phyloP scores from a whole-genome alignment of 2,113 vertebrate genomes.

The Morone saxatilis region DNA sequence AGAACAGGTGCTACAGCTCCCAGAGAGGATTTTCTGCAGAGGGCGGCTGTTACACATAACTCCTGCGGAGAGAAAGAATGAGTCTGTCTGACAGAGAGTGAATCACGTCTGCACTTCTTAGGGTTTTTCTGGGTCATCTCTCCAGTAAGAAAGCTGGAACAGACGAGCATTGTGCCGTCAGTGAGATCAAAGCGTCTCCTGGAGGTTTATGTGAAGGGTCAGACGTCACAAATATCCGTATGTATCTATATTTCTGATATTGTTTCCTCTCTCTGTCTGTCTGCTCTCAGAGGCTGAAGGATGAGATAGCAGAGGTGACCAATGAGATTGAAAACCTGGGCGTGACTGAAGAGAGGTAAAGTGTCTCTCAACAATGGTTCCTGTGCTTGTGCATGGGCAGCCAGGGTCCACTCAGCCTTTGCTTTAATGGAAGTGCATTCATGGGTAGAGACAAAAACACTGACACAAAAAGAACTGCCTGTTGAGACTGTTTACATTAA shows the following conservation, averaged over 20 bases:
- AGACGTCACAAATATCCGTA: conserved; percentile 5
- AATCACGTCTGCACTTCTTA: conserved; percentile 26
- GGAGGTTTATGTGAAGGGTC: not conserved
- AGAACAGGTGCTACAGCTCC: conserved; percentile 74
- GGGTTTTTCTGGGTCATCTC: conserved; percentile 48
- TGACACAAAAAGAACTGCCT: not conserved
- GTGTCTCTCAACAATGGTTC: conserved; percentile 25
- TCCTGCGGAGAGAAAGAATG: conserved; percentile 44
- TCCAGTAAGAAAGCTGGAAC: conserved; percentile 11
- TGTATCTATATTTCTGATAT: not conserved
- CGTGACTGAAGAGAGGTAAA: conserved; percentile 95
- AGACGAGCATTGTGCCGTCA: not conserved
- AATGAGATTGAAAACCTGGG: conserved; percentile 98
- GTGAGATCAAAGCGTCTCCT: conserved; percentile 28
- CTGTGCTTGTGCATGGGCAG: conserved; percentile 28
- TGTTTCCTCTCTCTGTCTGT: not conserved
- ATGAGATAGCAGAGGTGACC: conserved; percentile 99
- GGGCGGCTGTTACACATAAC: conserved; percentile 45
- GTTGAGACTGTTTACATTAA: not conserved
- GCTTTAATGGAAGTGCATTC: conserved; percentile 23
- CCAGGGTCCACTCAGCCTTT: conserved; percentile 6
- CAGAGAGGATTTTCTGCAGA: conserved; percentile 52
- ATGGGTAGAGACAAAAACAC: not conserved
- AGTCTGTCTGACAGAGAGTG: conserved; percentile 22
- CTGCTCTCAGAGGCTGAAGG: conserved; percentile 91